Base-by-base conservation (phyloP, 2,797 vertebrate species). In the Discoglossus pictus region DNA sequence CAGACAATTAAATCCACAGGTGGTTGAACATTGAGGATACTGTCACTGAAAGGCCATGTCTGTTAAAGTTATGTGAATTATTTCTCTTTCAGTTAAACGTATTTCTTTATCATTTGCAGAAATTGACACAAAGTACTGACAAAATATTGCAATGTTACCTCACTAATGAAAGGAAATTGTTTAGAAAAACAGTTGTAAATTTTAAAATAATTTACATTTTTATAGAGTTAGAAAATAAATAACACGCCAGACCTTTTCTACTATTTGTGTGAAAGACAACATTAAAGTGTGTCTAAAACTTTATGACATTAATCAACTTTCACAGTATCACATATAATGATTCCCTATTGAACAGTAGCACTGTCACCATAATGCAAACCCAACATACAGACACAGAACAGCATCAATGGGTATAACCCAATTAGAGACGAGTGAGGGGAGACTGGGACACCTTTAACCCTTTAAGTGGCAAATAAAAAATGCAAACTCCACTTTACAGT, bases 1-100 rank as follows among this genome's bases (percentile, higher is more conserved):
- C 38, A 68, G 65, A 68, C 65, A 68, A 68, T 60, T 60, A 68
- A 59, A 59, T 60, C 54, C 46, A 42, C 65, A 68, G 54, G 65
- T 68, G 46, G 54, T 20, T 67, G 65, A 67, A 59, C 65, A 67
- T 35, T 42, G 38, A 67, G 54, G 24, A 42, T 42, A 36, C 38
- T 43, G 55, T 60, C 55, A 68, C 52, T 68, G 38, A 68, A 68
- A 68, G 65, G 25, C 65, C 54, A 68, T 51, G 17, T 60, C 54
- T 67, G 65, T 43, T 59, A 67, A 43, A 39, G 5, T 27, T 67
- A 42, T 34, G 35, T 9, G 17, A 51, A 42, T 58, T 59, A 51
- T 59, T 35, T 17, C 6, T 16, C 20, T 35, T 59, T 59, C 24
- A 60, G 48, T 58, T 44, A 39, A 38, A 56, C 34, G 38, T 50